Evolutionary conservation across 2,888 invertebrate species (phyloP), one percentile per base, ranked within the genome.

Genomic region (Gymnocheta viridis): DNA sequence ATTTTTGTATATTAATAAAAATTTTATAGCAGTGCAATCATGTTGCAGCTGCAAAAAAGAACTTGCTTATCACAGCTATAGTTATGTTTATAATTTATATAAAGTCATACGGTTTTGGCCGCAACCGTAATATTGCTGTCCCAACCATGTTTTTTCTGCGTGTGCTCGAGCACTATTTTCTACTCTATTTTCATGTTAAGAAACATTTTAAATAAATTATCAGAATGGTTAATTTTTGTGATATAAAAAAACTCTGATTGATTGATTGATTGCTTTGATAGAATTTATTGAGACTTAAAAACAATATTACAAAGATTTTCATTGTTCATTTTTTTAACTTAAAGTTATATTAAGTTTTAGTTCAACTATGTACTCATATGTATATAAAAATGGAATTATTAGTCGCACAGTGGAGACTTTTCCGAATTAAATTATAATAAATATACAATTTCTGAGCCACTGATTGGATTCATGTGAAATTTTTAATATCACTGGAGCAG

Each of bases 351-450:
- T 51, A n/a, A 51, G 14, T 27, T 7, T 27, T 54, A 54, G n/a
- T 27, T 54, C n/a, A 54, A 54, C n/a, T 27, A 10, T 22, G 10
- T 47, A 47, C 9, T 10, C 19, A n/a, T n/a, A n/a, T 3, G 3
- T 24, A n/a, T 49, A 7, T 54, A 10, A 27, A 54, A 54, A 54
- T 54, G 54, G 54, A 54, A 54, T 54, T n/a, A n/a, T 27, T 27
- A 7, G n/a, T 5, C 2, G 54, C 54, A 54, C 54, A n/a, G 27
- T 54, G 27, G 54, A 0, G 9, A 0, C 7, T 27, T 6, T 54
- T 14, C 10, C 9, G 14, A 27, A 54, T n/a, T 54, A 54, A 27
- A n/a, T 27, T 7, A 14, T 22, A 51, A 51, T 24, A 12, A 12
- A 10, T 49, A 49, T 2, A 24, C 14, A 27, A 49, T 7, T 49